Conservation (phyloP, 2,113 vertebrate genomes). For the Xiphias gladius region DNA sequence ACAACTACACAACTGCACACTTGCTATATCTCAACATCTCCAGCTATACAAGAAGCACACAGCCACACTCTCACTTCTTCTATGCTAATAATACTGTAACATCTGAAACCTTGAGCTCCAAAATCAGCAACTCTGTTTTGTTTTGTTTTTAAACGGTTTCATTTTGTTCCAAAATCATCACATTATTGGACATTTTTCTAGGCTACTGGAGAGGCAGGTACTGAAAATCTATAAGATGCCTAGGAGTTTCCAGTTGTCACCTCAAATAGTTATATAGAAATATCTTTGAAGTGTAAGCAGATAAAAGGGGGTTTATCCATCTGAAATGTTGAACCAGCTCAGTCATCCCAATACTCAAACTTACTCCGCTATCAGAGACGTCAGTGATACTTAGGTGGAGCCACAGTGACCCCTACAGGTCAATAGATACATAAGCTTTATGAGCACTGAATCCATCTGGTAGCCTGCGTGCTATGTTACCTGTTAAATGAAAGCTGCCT, state of each 20-base stretch:
- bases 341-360: slow-evolving; percentile 58
- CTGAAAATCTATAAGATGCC: slow-evolving; percentile 71
- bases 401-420: slow-evolving; percentile 93
- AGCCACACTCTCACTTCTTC: slow-evolving; percentile 3
- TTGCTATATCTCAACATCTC: slow-evolving; percentile 5
- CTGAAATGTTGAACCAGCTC: slow-evolving; percentile 71
- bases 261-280: slow-evolving; percentile 78
- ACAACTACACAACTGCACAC: slow-evolving; percentile 7
- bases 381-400: slow-evolving; percentile 66
- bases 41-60: neutral
- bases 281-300: slow-evolving; percentile 42
- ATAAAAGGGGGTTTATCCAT: slow-evolving; percentile 56
- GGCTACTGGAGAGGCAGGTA: slow-evolving; percentile 32
- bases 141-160: neutral
- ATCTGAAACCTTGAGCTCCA: slow-evolving; percentile 32
- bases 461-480: slow-evolving; percentile 8
- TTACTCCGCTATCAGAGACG: slow-evolving; percentile 20
- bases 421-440: neutral
- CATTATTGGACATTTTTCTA: slow-evolving; percentile 31
- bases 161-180: slow-evolving; percentile 24
- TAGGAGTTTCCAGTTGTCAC: slow-evolving; percentile 79
- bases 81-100: neutral
- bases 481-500: slow-evolving; percentile 23
- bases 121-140: slow-evolving; percentile 10
- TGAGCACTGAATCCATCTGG: neutral